Conservation (phyloP, 2,797 vertebrate genomes). For the Botia almorhae region DNA sequence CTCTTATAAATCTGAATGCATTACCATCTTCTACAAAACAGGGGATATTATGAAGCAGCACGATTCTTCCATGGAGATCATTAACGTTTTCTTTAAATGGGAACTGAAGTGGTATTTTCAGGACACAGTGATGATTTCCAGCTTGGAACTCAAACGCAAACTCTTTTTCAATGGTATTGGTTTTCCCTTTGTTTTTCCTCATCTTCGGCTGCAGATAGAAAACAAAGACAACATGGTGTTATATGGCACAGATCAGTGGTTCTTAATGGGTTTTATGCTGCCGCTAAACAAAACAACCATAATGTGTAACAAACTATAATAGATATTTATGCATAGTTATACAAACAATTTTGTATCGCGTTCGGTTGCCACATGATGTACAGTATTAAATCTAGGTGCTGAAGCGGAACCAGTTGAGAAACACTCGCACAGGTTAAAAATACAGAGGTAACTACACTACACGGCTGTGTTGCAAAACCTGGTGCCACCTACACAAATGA, state of each 20-base stretch:
- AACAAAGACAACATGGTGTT: background rate
- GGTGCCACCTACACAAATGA: no score
- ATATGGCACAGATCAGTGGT: background rate
- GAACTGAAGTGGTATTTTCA: conserved; percentile 89
- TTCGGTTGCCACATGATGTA: background rate
- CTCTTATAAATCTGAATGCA: background rate
- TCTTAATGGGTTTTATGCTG: background rate
- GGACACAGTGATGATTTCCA: conserved; percentile 81
- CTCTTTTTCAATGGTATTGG: conserved; percentile 80
- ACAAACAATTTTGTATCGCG: background rate
- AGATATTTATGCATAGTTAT: background rate
- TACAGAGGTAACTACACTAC: no score
- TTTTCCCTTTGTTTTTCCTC: conserved; percentile 85
- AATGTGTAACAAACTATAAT: background rate
- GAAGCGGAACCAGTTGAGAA: no score
- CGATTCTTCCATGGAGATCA: conserved; percentile 88
- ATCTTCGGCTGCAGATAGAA: conserved; percentile 66
- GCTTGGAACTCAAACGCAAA: conserved; percentile 87
- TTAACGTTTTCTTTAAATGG: conserved; percentile 86
- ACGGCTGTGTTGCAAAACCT: no score
- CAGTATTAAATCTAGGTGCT: no score
- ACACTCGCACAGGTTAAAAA: no score
- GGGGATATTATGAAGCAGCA: conserved; percentile 90
- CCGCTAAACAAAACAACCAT: background rate
- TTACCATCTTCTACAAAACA: conserved; percentile 94